Conservation (phyloP, 2,888 invertebrate species). For the Caenorhabditis zanzibari region DNA sequence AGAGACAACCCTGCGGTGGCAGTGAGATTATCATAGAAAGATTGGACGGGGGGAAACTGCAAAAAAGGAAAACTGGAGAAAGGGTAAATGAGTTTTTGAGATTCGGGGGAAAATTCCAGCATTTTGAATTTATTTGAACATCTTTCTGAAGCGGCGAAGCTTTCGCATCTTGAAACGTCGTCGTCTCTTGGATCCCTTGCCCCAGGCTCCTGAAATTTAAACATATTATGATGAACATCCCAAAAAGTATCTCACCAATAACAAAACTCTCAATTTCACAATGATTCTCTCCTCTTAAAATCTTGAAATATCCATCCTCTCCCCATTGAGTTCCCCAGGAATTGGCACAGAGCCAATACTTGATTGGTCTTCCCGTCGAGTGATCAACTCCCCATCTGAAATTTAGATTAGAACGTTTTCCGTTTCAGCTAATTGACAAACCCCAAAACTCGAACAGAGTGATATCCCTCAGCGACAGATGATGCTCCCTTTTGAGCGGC, state of each 20-base stretch:
- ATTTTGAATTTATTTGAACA: conserved; percentile 42
- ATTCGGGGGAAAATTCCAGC: neutral
- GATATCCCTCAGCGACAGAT: conserved; percentile 86
- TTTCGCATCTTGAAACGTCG: conserved; percentile 79
- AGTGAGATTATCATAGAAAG: conserved; percentile 61
- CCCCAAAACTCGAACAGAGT: conserved; percentile 94
- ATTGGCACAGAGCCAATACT: conserved; percentile 94
- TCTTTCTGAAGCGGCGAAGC: conserved; percentile 72
- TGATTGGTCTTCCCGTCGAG: conserved; percentile 86
- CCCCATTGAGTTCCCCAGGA: conserved; percentile 96
- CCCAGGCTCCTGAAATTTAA: conserved; percentile 76
- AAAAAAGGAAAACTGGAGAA: neutral
- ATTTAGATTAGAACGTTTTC: too few relatives aligned
- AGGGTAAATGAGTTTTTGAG: conserved; percentile 2
- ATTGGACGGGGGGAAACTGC: conserved; percentile 13
- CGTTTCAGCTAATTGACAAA: conserved; percentile 71
- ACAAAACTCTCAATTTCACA: conserved; percentile 94
- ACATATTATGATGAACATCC: neutral
- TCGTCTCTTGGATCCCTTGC: conserved; percentile 78
- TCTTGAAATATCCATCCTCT: conserved; percentile 93
- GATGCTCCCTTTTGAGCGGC: conserved; percentile 75
- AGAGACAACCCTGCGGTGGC: conserved; percentile 54
- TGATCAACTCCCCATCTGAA: conserved; percentile 90
- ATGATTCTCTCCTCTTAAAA: conserved; percentile 91
- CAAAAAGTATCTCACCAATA: conserved; percentile 85